phyloP scores from a whole-genome alignment of 2,797 vertebrate species.

The Dendrocincla tyrannina region DNA sequence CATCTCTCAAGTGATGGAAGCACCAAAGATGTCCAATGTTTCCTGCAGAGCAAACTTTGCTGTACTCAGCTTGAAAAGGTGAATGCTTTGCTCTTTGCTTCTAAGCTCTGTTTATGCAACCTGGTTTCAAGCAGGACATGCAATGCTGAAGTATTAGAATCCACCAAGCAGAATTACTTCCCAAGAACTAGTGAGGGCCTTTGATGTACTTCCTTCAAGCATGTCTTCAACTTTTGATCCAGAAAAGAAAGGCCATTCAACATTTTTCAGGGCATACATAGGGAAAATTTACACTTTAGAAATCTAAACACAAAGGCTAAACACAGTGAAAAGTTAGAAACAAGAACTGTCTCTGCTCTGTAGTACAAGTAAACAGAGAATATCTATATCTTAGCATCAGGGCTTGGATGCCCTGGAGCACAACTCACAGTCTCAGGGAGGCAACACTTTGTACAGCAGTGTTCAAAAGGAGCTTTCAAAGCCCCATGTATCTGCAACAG shows the following conservation, averaged over 20 bases:
- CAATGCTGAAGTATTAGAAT: not conserved
- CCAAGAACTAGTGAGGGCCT: not conserved
- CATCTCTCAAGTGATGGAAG: not conserved
- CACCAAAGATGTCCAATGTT: not conserved
- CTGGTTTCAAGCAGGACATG: not conserved
- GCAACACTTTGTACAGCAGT: not conserved
- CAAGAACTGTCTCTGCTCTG: not conserved
- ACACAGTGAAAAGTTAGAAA: not conserved
- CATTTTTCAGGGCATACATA: not conserved
- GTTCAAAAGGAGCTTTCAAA: not conserved
- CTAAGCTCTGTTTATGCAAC: not conserved
- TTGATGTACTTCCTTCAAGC: not conserved
- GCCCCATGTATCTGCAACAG: not conserved
- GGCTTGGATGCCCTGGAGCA: not conserved
- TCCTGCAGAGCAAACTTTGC: rapidly evolving
- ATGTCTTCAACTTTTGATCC: not conserved
- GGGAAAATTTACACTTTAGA: not conserved
- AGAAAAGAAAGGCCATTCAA: not conserved
- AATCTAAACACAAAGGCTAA: not conserved
- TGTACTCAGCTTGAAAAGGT: not conserved
- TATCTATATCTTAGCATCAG: not conserved
- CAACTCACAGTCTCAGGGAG: not conserved
- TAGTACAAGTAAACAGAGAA: not conserved
- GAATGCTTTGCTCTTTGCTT: not conserved
- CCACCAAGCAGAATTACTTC: not conserved